Evolutionary conservation across 2,888 invertebrate species (phyloP).

Genomic region (Morpho achilles): DNA sequence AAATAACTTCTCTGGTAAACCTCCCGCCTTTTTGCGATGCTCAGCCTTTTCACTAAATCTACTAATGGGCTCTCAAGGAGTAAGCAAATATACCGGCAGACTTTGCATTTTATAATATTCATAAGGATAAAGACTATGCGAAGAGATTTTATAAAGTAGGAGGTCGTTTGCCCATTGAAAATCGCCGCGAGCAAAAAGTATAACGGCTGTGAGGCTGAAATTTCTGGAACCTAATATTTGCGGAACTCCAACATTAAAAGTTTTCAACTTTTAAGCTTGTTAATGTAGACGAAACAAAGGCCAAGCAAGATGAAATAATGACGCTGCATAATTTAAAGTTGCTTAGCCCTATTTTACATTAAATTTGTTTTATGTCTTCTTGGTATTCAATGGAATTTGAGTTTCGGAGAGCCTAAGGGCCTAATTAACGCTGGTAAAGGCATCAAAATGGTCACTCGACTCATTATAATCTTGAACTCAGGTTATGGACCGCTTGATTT

Average conservation of each 20-base stretch:
- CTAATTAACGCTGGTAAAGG: too few relatives aligned
- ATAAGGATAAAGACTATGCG: constrained; percentile 24
- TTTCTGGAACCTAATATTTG: constrained; percentile 15
- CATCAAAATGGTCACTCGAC: too few relatives aligned
- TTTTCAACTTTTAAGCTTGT: constrained; percentile 5
- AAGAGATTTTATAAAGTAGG: constrained; percentile 16
- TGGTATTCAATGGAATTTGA: too few relatives aligned
- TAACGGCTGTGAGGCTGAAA: constrained; percentile 3
- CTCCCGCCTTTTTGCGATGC: constrained; percentile 4
- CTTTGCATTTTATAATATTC: constrained; percentile 30
- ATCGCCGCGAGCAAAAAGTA: constrained; percentile 14
- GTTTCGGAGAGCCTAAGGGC: too few relatives aligned
- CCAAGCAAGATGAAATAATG: not conserved
- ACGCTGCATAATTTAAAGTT: too few relatives aligned
- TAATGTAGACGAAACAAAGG: not conserved
- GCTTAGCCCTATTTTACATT: too few relatives aligned
- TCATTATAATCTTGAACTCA: too few relatives aligned
- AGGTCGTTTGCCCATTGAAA: constrained; percentile 18
- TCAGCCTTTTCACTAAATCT: constrained; percentile 18
- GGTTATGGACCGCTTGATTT: too few relatives aligned
- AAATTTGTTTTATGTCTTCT: too few relatives aligned
- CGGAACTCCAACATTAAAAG: constrained; percentile 9
- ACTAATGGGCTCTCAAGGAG: constrained; percentile 24
- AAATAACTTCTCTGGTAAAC: constrained; percentile 8
- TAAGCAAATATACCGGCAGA: constrained; percentile 25